Percentiles rank a stretch among this genome's conserved stretches.
Evolutionary conservation across 2,113 vertebrate genomes (phyloP).

Genomic region (Heterocephalus glaber): DNA sequence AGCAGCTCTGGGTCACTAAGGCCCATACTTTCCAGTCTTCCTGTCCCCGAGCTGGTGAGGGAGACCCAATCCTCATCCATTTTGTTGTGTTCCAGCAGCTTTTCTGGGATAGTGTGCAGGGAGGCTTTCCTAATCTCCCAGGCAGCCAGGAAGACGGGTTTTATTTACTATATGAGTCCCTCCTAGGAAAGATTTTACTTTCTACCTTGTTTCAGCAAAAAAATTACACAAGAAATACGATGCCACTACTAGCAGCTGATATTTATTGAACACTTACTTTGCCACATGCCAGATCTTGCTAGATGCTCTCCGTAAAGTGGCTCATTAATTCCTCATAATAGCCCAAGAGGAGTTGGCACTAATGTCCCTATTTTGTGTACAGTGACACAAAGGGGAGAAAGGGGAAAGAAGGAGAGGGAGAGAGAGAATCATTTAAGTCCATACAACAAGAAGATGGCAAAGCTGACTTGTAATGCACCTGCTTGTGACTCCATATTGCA

Average conservation of each 20-base stretch:
- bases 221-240: not conserved
- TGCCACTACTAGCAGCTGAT: not conserved
- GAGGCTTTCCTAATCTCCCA: not conserved
- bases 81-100: not conserved
- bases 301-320: not conserved
- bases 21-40: not conserved
- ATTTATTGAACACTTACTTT: conserved; percentile 9
- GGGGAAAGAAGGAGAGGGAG: not conserved
- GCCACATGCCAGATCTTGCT: not conserved
- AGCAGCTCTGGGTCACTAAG: not conserved
- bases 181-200: conserved; percentile 45
- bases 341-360: not conserved
- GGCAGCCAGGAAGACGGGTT: not conserved
- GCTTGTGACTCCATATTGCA: not conserved
- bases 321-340: not conserved
- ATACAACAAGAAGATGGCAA: not conserved
- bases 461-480: not conserved
- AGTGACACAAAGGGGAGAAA: not conserved
- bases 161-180: not conserved
- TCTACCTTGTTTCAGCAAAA: conserved; percentile 46
- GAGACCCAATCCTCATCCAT: not conserved
- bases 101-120: not conserved
- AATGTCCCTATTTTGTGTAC: not conserved
- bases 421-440: not conserved
- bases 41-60: not conserved